Base-by-base conservation (phyloP, 2,888 invertebrate genomes). In the Drosophila antonietae region DNA sequence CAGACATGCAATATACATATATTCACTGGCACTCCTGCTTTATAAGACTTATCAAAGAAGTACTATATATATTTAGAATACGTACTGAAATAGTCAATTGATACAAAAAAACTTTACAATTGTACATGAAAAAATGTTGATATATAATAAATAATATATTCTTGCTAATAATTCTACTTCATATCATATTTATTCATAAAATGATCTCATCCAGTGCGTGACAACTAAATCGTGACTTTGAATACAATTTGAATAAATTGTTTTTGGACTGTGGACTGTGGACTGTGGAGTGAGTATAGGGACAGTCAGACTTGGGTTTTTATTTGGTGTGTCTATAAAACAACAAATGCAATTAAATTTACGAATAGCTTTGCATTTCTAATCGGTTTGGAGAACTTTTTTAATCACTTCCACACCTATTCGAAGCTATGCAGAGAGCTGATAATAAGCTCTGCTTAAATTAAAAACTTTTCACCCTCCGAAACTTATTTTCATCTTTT, bases 361-460 rank as follows among this genome's bases (percentile, higher is more conserved):
- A 20, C 71, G 84, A 74, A 89, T 84, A 83, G 81, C 74, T 89
- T 84, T 87, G 84, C 74, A 84, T 83, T 73, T 58, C 77, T 81
- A 87, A 87, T 89, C 77, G 73, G 53, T 74, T 68, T 31, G 55
- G 68, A 28, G 14, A 89, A 89, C 77, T 85, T 85, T 81, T 84
- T 87, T 89, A 87, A 81, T 89, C 77, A 78, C 84, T 73, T 83
- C 76, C 84, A 70, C 88, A 81, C 79, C 84, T 89, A 71, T 52
- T 72, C 66, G 52, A 56, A 77, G 70, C 52, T 64, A 57, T 75
- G 87, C 60, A 20, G 39, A 39, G 51, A 46, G 71, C 56, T 78
- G 89, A 89, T 85, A 85, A 85, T 84, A 80, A 89, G 84, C 88
- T 81, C 71, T 75, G 85, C 73, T 73, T 84, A 87, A 87, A 89